phyloP scores from a whole-genome alignment of 2,797 vertebrate genomes.

The Alcedo quadribrachys region DNA sequence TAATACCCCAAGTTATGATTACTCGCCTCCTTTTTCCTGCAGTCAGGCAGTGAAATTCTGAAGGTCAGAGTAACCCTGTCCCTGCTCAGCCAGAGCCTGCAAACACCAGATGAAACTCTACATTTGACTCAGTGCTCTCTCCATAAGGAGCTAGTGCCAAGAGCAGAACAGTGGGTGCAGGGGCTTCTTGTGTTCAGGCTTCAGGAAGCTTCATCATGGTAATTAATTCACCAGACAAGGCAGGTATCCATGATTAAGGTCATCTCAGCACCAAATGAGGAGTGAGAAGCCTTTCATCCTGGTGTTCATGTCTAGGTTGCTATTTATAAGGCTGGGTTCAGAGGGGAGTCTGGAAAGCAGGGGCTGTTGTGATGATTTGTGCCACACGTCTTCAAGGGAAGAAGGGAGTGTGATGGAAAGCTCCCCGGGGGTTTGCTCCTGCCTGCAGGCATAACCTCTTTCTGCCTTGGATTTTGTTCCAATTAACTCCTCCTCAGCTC shows the following conservation, averaged over 20 bases:
- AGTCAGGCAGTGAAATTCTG: neutral
- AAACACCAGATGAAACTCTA: neutral
- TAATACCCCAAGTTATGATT: neutral
- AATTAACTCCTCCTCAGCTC: conserved; percentile 40
- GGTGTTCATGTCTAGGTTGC: neutral
- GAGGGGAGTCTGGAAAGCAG: conserved; percentile 26
- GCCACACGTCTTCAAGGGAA: conserved; percentile 4
- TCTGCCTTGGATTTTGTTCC: conserved; percentile 43
- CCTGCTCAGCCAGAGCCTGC: neutral
- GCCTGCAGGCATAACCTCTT: conserved; percentile 38
- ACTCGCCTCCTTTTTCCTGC: neutral
- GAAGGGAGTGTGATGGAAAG: conserved; percentile 43
- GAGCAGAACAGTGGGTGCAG: neutral
- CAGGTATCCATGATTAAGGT: conserved; percentile 47
- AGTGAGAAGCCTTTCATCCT: neutral
- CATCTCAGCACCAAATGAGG: conserved; percentile 32
- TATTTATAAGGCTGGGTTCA: conserved; percentile 57
- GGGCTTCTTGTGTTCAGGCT: conserved; percentile 13
- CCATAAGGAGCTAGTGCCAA: neutral
- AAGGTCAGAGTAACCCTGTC: conserved; percentile 11
- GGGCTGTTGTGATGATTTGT: conserved; percentile 55
- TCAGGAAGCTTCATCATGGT: conserved; percentile 32
- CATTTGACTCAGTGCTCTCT: neutral
- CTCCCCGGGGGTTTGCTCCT: conserved; percentile 23
- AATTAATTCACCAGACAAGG: conserved; percentile 53